Percentiles rank a stretch among this genome's conserved stretches.
Evolutionary conservation across 1,140 invertebrate species (phyloP).

Genomic region (Branchinecta lynchi): DNA sequence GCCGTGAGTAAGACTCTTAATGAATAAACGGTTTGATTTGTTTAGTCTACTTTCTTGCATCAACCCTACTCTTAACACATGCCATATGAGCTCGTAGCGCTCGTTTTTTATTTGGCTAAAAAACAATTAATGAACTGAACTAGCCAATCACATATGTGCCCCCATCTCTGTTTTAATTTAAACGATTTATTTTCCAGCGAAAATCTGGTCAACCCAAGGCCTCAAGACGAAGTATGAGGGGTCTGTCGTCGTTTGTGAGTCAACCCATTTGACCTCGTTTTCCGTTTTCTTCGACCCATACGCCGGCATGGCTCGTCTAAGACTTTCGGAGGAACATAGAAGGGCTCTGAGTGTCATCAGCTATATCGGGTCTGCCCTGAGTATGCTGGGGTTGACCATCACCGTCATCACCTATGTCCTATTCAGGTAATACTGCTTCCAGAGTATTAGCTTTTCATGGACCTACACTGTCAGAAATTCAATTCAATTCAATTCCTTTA

Average conservation of each 20-base stretch:
- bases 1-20: too few relatives aligned
- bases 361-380: conserved; percentile 36
- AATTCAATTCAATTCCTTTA: too few relatives aligned
- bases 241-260: conserved; percentile 31
- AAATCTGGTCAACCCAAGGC: conserved; percentile 34
- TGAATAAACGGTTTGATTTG: too few relatives aligned
- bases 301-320: conserved; percentile 16
- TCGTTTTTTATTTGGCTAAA: too few relatives aligned
- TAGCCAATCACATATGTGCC: too few relatives aligned
- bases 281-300: conserved; percentile 36
- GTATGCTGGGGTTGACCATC: conserved; percentile 32
- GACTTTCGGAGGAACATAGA: conserved; percentile 27
- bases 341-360: conserved; percentile 34
- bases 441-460: too few relatives aligned
- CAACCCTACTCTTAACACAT: too few relatives aligned
- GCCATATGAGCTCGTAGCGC: too few relatives aligned
- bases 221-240: conserved; percentile 28
- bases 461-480: too few relatives aligned
- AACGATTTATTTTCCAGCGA: conserved; percentile 28
- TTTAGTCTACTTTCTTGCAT: too few relatives aligned
- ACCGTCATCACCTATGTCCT: conserved; percentile 36
- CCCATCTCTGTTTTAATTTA: too few relatives aligned
- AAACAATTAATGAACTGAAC: too few relatives aligned
- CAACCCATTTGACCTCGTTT: conserved; percentile 39
- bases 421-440: conserved; percentile 31